These are phyloP conservation scores for Hydropotes inermis DNA, from an alignment of 2,113 vertebrate genomes.

Conservation along the genomic window DNA sequence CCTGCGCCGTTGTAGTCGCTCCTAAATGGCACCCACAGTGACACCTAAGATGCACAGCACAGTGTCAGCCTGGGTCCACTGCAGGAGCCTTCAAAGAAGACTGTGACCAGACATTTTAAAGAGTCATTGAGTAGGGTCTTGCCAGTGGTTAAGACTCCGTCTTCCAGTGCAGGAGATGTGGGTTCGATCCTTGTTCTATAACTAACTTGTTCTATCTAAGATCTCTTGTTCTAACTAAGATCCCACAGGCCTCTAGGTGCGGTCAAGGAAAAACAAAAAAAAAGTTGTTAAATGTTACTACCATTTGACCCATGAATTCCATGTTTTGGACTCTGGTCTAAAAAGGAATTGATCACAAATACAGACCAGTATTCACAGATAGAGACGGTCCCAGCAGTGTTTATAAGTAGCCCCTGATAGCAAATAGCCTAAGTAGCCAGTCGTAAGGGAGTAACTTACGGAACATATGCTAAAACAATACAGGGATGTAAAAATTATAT, in stretches of 20 bases:
- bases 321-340: neutral
- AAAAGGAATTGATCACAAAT: conserved; percentile 23
- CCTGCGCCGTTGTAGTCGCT: neutral
- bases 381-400: neutral
- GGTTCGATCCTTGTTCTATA: neutral
- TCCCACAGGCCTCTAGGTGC: neutral
- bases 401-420: neutral
- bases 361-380: neutral
- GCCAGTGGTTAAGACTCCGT: neutral
- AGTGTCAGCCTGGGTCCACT: neutral
- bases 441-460: neutral
- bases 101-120: neutral
- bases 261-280: neutral
- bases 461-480: neutral
- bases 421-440: neutral
- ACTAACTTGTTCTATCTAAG: neutral
- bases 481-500: neutral
- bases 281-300: neutral
- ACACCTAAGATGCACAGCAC: neutral
- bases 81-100: neutral
- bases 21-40: neutral
- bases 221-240: neutral
- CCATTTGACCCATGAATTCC: neutral
- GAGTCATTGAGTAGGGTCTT: neutral
- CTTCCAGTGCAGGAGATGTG: neutral